A percentile compares a stretch with the other conserved stretches of the same genome.
These are phyloP conservation scores for Dendrolimus punctatus DNA, from an alignment of 1,140 invertebrate genomes.

Conservation along the genomic window DNA sequence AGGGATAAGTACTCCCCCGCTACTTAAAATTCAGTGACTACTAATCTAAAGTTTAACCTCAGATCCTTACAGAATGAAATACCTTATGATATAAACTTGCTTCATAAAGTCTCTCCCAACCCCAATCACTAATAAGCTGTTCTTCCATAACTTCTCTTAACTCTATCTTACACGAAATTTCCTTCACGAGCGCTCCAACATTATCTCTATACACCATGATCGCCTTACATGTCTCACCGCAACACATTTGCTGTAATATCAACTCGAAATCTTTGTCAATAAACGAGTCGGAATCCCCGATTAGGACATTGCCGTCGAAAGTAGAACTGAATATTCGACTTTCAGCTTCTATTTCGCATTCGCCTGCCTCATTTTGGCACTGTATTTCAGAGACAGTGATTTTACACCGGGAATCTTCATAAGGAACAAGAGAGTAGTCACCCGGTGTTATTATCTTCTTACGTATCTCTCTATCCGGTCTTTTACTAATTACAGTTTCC, in stretches of 20 bases:
- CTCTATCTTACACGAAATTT: conserved; percentile 46
- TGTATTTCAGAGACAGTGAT: conserved; percentile 33
- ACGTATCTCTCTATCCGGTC: conserved; percentile 54
- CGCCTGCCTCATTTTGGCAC: conserved; percentile 27
- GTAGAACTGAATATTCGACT: conserved; percentile 39
- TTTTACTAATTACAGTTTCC: conserved; percentile 31
- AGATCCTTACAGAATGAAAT: conserved; percentile 2
- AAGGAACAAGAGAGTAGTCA: conserved; percentile 50
- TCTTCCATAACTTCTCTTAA: conserved; percentile 52
- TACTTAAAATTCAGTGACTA: too few relatives aligned
- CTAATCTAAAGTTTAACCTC: too few relatives aligned
- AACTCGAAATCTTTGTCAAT: conserved; percentile 56
- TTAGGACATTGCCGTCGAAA: conserved; percentile 55
- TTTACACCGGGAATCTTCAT: conserved; percentile 57
- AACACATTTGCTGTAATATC: conserved; percentile 53
- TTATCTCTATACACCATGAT: conserved; percentile 40
- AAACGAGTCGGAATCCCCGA: conserved; percentile 48
- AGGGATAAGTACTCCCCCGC: too few relatives aligned
- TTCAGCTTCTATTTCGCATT: conserved; percentile 35
- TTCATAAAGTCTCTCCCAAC: conserved; percentile 46
- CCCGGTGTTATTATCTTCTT: conserved; percentile 48
- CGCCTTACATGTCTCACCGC: conserved; percentile 35
- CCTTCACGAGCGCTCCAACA: conserved; percentile 26
- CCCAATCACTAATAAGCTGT: conserved; percentile 56
- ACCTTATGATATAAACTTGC: conserved; percentile 45